A percentile compares a stretch with the other conserved stretches of the same genome.
These are phyloP conservation scores for Mirza zaza DNA, from an alignment of 2,113 vertebrate species.

Conservation along the genomic window DNA sequence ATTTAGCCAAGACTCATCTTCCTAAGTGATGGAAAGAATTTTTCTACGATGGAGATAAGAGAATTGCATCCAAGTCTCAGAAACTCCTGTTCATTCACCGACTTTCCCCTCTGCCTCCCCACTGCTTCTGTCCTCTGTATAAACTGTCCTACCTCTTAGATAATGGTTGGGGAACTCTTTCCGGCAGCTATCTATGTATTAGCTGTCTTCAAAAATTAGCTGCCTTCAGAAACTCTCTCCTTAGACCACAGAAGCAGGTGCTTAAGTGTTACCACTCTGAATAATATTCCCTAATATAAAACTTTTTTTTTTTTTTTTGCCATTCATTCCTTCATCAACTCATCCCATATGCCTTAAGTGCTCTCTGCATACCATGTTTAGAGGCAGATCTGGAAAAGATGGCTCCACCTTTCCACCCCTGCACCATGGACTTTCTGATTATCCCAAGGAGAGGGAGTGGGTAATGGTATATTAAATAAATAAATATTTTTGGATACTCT, in stretches of 20 bases:
- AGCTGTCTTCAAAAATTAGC: not conserved
- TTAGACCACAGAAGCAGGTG: not conserved
- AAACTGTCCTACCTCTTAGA: conserved; percentile 54
- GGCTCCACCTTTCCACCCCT: not conserved
- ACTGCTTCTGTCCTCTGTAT: not conserved
- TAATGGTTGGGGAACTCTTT: conserved; percentile 39
- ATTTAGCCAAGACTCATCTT: conserved; percentile 46
- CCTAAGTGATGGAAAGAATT: conserved; percentile 47
- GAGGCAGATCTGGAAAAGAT: not conserved
- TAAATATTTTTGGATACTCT: not conserved
- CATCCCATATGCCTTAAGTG: not conserved
- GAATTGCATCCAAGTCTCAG: not conserved
- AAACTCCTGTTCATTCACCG: conserved; percentile 28
- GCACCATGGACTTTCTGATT: not conserved
- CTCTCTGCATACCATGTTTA: not conserved
- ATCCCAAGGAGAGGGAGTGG: not conserved
- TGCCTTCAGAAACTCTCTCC: conserved; percentile 9
- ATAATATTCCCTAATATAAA: not conserved
- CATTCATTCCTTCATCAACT: not conserved
- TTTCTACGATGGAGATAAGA: not conserved
- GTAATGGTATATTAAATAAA: not conserved
- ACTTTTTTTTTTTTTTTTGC: not conserved
- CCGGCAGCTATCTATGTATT: conserved; percentile 26
- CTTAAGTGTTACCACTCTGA: not conserved
- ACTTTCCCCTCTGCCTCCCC: not conserved